Conservation (phyloP, 2,888 invertebrate species). For the Cephus spinipes region DNA sequence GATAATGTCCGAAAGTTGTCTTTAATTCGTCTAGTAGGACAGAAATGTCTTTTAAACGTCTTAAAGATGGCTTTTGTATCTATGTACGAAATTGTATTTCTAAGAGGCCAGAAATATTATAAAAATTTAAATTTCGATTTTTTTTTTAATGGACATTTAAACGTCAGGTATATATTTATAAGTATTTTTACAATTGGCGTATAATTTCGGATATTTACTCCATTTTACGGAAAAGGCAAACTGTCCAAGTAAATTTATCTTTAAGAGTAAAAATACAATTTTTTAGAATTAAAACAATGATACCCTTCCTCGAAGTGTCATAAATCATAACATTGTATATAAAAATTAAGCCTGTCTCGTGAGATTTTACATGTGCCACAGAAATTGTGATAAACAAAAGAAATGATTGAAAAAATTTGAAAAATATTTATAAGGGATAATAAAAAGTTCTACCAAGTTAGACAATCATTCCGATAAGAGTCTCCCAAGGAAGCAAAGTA, state of each 20-base stretch:
- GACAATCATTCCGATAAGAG: not conserved
- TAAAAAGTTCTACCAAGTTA: not conserved
- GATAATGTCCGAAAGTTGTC: no score
- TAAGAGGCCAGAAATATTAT: no score
- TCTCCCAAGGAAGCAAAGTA: not conserved
- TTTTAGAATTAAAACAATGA: not conserved
- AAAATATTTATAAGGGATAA: not conserved
- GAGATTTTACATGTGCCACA: not conserved
- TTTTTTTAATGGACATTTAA: not conserved
- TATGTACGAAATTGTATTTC: no score
- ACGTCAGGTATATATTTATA: not conserved
- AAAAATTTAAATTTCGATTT: not conserved
- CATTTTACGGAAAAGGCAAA: not conserved
- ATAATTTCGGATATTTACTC: not conserved
- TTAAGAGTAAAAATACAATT: not conserved
- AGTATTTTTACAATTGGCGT: not conserved
- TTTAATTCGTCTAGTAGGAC: no score
- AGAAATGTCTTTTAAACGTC: no score
- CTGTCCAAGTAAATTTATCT: not conserved
- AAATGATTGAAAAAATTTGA: not conserved
- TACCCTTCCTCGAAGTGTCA: not conserved
- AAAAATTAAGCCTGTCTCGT: not conserved
- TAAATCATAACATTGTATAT: not conserved
- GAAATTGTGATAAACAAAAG: not conserved
- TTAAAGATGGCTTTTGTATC: no score